Conservation (phyloP, 2,888 invertebrate species). For the Galeopsomyia nigrocyanea region DNA sequence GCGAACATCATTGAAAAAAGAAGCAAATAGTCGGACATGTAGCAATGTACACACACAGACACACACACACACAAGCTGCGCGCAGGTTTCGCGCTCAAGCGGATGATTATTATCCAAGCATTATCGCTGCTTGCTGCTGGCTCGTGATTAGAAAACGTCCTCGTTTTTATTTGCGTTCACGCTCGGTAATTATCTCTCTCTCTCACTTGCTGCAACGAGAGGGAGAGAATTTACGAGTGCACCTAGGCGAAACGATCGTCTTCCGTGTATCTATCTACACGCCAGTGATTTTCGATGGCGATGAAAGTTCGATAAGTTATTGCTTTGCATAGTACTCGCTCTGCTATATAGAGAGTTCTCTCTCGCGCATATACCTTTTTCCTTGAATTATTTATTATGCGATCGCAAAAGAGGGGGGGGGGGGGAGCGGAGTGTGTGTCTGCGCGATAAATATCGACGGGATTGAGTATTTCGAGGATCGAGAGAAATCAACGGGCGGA, state of each 20-base stretch:
- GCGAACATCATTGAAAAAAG: no score
- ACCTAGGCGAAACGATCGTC: not conserved
- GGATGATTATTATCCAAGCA: no score
- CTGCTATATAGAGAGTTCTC: not conserved
- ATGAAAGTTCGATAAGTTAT: slow-evolving; percentile 28
- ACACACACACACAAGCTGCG: no score
- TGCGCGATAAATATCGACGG: slow-evolving; percentile 40
- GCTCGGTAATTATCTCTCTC: slow-evolving; percentile 8
- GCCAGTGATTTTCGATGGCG: slow-evolving; percentile 19
- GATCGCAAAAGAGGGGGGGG: slow-evolving; percentile 19
- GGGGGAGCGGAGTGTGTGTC: slow-evolving; percentile 19
- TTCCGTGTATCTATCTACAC: slow-evolving; percentile 1
- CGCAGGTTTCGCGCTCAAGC: no score
- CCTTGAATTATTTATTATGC: slow-evolving; percentile 29
- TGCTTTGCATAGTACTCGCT: slow-evolving; percentile 26
- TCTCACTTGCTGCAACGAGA: not conserved
- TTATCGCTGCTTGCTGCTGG: no score
- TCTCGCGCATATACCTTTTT: slow-evolving; percentile 9
- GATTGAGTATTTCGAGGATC: slow-evolving; percentile 27
- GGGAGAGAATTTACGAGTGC: slow-evolving; percentile 3
- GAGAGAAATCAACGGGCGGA: slow-evolving; percentile 23
- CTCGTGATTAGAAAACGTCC: slow-evolving; percentile 20
- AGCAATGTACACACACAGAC: no score
- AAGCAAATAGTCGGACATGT: no score
- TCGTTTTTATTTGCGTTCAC: not conserved